Evolutionary conservation across 2,113 vertebrate species (phyloP), one percentile per base, ranked within the genome.

Genomic region (Alethe castanea): DNA sequence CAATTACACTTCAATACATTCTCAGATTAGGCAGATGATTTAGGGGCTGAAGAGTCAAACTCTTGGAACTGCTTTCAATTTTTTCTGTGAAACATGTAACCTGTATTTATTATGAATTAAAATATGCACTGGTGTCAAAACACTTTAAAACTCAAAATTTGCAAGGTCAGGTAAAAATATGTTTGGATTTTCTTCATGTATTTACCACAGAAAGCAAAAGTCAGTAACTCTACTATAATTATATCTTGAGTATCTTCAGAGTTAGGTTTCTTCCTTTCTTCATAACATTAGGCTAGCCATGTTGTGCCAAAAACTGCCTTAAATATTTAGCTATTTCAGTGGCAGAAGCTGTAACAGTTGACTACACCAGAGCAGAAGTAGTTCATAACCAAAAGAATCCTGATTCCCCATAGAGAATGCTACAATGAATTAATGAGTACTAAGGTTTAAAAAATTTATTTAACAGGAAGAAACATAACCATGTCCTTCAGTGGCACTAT

Each of bases 1-100:
- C 94, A 96, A 97, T 88, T 71, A 92, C 48, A 70, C 33, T 96
- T 96, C 73, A 90, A 78, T 73, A 97, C 57, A 90, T 59, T 96
- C 62, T 88, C 72, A 94, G n/a, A 95, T 76, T 70, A 95, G 44
- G 87, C 73, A 83, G 71, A 88, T 65, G 44, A 74, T 54, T 93
- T 42, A 61, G 60, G 18, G 65, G 61, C 35, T 87, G 56, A 83
- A 76, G 38, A 94, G 44, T 36, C 53, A 88, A 93, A 95, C 44
- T 87, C 28, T 35, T 48, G 52, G 40, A 36, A 59, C 5, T 35
- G n/a, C 28, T 90, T 94, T 40, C 78, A 91, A 76, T 36, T 78
- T 84, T 50, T 93, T 73, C 45, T 57, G 50, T 56, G 69, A 88
- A 95, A 87, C 80, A 61, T 6, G 36, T 45, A 54, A 91, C 78